A percentile compares a stretch with the other conserved stretches of the same genome.
These are phyloP conservation scores for Cetoscarus ocellatus DNA, from an alignment of 2,797 vertebrate species.

Conservation along the genomic window DNA sequence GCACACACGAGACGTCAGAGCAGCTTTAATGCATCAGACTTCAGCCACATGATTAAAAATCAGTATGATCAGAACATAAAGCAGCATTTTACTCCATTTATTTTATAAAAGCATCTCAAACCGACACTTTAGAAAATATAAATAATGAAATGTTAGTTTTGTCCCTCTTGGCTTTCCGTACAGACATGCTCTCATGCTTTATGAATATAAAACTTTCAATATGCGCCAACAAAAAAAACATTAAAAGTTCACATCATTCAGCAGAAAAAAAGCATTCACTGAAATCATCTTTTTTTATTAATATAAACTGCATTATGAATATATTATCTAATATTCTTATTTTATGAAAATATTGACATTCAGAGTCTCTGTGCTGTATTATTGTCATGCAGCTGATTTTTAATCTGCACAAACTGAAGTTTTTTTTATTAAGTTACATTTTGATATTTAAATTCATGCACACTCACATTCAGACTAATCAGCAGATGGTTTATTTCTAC, in stretches of 20 bases:
- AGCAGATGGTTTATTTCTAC: no score
- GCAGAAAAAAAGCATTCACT: no score
- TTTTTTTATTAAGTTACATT: not conserved
- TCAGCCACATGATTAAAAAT: no score
- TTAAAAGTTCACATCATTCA: no score
- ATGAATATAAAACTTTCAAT: slow-evolving; percentile 15
- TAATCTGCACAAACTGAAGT: not conserved
- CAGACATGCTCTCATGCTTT: slow-evolving; percentile 57
- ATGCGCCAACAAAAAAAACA: slow-evolving; percentile 37
- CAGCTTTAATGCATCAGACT: no score
- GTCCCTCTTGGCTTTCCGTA: not conserved
- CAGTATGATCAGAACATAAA: no score
- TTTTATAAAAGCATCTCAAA: no score
- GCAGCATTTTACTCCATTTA: no score
- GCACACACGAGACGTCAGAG: no score
- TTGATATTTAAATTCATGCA: no score
- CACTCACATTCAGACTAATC: no score
- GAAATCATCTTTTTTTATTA: not conserved
- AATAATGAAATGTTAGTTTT: not conserved
- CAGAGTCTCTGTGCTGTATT: slow-evolving; percentile 16
- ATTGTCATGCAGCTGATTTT: slow-evolving; percentile 13
- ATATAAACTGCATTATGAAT: not conserved
- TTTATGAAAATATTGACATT: slow-evolving; percentile 39
- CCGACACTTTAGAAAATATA: no score
- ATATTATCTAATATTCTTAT: not conserved